These are phyloP conservation scores for Actenoides hombroni DNA, from an alignment of 2,113 vertebrate genomes.

Conservation along the genomic window DNA sequence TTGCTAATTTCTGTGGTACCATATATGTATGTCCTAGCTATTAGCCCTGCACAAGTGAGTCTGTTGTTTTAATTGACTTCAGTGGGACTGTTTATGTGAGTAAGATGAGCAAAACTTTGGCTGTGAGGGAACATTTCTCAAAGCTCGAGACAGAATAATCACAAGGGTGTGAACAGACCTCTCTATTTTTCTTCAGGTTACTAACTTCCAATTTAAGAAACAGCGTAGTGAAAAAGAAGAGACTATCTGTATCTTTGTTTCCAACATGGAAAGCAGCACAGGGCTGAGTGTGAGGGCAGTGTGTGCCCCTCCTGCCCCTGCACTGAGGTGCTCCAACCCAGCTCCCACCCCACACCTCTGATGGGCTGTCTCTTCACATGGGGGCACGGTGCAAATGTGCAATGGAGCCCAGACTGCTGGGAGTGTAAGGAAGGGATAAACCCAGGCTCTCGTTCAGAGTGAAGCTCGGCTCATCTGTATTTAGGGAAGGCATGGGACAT, in stretches of 20 bases:
- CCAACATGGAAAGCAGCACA: background rate
- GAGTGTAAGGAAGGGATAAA: background rate
- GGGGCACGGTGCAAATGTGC: background rate
- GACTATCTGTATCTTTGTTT: background rate
- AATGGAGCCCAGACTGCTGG: background rate
- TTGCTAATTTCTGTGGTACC: background rate
- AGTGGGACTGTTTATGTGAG: background rate
- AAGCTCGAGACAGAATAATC: constrained; percentile 3
- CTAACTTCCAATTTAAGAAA: background rate
- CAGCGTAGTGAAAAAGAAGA: background rate
- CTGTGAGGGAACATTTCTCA: background rate
- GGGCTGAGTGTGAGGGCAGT: background rate
- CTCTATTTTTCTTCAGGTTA: background rate
- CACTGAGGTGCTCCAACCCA: background rate
- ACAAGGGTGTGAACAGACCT: background rate
- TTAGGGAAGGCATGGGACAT: background rate
- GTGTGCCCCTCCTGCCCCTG: background rate
- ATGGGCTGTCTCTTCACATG: background rate
- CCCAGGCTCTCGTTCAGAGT: background rate
- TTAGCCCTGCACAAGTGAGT: background rate
- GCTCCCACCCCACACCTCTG: background rate
- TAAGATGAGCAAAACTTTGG: background rate
- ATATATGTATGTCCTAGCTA: background rate
- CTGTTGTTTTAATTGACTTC: constrained; percentile 37
- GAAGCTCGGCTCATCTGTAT: background rate